Evolutionary conservation across 2,797 vertebrate species (phyloP), one percentile per base, ranked within the genome.

Genomic region (Bryconaethiops microstoma): DNA sequence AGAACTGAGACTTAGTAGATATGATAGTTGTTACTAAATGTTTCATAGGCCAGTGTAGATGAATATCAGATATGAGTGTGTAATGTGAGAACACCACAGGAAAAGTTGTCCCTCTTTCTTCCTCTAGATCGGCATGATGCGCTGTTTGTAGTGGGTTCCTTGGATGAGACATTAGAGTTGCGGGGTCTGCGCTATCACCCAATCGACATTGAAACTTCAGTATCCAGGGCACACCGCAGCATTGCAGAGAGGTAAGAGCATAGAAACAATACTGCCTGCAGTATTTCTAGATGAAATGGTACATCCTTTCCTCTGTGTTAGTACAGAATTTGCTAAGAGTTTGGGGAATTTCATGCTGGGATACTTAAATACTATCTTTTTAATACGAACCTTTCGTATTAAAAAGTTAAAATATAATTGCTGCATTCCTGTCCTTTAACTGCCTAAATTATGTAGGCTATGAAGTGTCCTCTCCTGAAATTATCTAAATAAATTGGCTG

Each of bases 111-210:
- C 2, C 13, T 68, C 13, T 76, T 62, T 52, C 40, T 13, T 54
- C 29, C n/a, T 23, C 8, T 13, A 99, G 98, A 98, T 89, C 98
- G 97, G 17, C 98, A 99, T n/a, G 97, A 99, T 0, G 98, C 98
- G 5, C 91, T 99, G 25, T 99, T 99, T 54, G 96, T 99, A 40
- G 98, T 99, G 77, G 98, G 98, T 45, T 96, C 97, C 0, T 91
- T 99, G 92, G 98, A 99, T 40, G 98, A 99, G 88, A 99, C 97
- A 0, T 78, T 99, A 91, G 98, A 99, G 86, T 93, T 99, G 73
- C 91, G 98, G 85, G 98, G 98, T 5, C 88, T 99, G 81, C 96
- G 98, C 0, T 99, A 99, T 88, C 98, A 99, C 81, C 98, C 98
- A 0, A 98, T 94, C 0, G 98, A 99, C 80, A 99, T 99, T 8